Evolutionary conservation across 2,113 vertebrate genomes (phyloP).

Genomic region (cattle (Bos taurus)): DNA sequence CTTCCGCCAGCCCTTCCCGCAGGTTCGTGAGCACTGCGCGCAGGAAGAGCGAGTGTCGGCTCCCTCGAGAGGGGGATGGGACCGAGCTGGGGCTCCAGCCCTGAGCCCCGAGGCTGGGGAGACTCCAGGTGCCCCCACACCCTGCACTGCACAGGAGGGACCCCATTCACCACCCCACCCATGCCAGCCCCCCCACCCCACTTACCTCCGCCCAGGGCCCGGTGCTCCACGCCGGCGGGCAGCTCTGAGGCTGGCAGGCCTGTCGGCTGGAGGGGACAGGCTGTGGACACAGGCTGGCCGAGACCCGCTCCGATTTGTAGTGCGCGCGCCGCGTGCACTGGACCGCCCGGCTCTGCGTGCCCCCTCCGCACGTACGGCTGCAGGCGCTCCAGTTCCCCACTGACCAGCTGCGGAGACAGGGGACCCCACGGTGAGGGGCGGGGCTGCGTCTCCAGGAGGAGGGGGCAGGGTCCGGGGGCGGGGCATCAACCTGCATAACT

Average conservation of each 20-base stretch:
- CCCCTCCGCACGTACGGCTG: conserved; percentile 86
- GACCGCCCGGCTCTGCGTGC: conserved; percentile 82
- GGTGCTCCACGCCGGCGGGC: conserved; percentile 85
- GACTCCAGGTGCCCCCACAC: rapidly evolving
- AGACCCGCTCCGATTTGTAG: conserved; percentile 67
- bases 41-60: background rate
- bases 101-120: rapidly evolving
- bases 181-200: rapidly evolving
- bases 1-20: conserved; percentile 87
- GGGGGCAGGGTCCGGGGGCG: background rate
- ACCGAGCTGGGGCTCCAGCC: rapidly evolving
- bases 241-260: conserved; percentile 82
- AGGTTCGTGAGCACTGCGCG: conserved; percentile 88
- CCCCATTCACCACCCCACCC: background rate
- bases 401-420: conserved; percentile 83
- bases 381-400: conserved; percentile 87
- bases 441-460: background rate
- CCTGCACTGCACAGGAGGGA: no score
- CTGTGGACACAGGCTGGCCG: conserved; percentile 77
- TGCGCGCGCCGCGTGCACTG: conserved; percentile 81
- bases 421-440: background rate
- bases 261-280: conserved; percentile 76
- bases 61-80: rapidly evolving
- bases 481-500: rapidly evolving
- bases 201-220: conserved; percentile 90